These are phyloP conservation scores for Caradrina kadenii DNA, from an alignment of 2,888 invertebrate species.

Conservation along the genomic window DNA sequence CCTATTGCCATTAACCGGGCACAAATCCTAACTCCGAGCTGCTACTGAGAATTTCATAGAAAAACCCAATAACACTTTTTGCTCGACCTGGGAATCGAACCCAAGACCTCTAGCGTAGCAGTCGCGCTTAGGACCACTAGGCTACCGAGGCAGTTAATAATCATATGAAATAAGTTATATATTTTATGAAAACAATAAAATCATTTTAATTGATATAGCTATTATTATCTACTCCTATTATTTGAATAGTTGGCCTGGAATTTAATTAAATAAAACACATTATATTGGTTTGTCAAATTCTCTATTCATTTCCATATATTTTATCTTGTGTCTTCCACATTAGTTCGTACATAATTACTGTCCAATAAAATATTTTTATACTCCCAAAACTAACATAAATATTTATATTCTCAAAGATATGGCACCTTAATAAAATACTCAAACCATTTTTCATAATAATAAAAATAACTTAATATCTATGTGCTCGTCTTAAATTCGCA, in stretches of 20 bases:
- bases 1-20: no score
- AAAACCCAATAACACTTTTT: no score
- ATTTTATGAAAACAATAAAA: no score
- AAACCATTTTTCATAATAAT: conserved; percentile 46
- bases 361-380: conserved; percentile 37
- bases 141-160: no score
- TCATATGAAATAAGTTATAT: no score
- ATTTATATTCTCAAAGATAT: conserved; percentile 27
- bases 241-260: background rate
- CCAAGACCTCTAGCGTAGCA: no score
- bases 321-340: conserved; percentile 32
- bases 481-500: conserved; percentile 47
- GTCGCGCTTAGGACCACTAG: no score
- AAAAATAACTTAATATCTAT: conserved; percentile 51
- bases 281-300: conserved; percentile 12
- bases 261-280: conserved; percentile 20
- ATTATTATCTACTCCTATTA: no score
- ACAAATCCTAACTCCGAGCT: no score
- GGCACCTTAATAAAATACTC: conserved; percentile 27
- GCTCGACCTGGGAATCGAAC: no score
- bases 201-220: no score
- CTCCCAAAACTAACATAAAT: conserved; percentile 26
- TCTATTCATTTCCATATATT: conserved; percentile 27
- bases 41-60: no score
- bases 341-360: conserved; percentile 48